Percentiles rank a stretch among this genome's conserved stretches.
phyloP scores from a whole-genome alignment of 1,140 invertebrate genomes.

The Caenorhabditis latens region DNA sequence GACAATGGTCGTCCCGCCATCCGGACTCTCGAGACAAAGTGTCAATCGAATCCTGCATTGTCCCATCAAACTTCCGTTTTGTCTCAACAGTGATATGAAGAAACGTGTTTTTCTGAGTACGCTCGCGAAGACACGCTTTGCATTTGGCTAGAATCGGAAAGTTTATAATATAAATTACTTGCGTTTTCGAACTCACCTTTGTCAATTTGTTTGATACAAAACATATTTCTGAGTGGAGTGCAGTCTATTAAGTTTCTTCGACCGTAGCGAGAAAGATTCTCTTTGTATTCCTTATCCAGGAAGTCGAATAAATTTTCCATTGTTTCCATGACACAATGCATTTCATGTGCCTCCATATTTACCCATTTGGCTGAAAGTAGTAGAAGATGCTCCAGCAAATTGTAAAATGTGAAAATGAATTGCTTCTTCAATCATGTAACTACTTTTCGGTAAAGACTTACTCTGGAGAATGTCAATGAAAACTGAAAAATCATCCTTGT shows the following conservation, averaged over 20 bases:
- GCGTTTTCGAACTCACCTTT: too few relatives aligned
- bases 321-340: constrained; percentile 27
- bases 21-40: background rate
- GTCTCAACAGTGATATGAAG: too few relatives aligned
- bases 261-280: background rate
- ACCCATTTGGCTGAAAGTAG: background rate
- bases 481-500: background rate
- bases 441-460: background rate
- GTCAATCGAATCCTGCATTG: constrained; percentile 5
- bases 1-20: background rate
- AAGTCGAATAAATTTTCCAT: constrained; percentile 1
- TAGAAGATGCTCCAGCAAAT: background rate
- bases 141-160: background rate
- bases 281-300: background rate
- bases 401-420: too few relatives aligned
- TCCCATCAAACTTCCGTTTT: background rate
- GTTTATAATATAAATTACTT: too few relatives aligned
- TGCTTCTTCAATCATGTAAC: too few relatives aligned
- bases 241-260: background rate
- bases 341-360: background rate
- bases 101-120: too few relatives aligned
- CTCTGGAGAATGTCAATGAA: background rate
- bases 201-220: background rate
- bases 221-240: constrained; percentile 13
- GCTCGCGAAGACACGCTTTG: background rate